phyloP scores from a whole-genome alignment of 2,113 vertebrate species.

The Mustelus asterias region DNA sequence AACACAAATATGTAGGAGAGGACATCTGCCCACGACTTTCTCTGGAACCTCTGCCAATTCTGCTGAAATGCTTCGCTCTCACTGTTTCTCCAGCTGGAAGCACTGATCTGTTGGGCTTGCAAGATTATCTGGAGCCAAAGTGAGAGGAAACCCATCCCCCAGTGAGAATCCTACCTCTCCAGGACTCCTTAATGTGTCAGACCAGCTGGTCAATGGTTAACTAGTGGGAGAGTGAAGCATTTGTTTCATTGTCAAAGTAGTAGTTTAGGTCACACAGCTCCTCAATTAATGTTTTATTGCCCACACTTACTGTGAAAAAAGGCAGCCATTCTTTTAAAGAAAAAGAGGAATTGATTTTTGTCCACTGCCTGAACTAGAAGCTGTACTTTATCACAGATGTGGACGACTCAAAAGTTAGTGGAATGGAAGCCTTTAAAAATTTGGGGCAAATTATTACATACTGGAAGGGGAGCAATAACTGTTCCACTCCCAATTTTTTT shows the following conservation, averaged over 20 bases:
- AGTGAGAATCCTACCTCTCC: not conserved
- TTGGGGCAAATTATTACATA: not conserved
- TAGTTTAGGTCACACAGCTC: not conserved
- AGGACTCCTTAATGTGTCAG: not conserved
- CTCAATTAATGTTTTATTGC: not conserved
- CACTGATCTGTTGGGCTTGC: not conserved
- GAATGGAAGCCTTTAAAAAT: not conserved
- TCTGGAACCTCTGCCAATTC: not conserved
- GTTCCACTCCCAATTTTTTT: not conserved
- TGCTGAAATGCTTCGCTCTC: not conserved
- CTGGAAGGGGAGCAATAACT: not conserved
- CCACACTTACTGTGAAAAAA: not conserved
- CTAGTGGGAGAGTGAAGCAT: not conserved
- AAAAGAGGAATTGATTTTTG: not conserved
- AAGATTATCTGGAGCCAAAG: not conserved
- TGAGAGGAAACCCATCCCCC: not conserved
- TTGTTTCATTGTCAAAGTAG: not conserved
- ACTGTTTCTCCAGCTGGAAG: not conserved
- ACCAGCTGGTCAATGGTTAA: not conserved
- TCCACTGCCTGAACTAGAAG: not conserved
- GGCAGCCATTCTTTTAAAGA: not conserved
- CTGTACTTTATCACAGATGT: not conserved
- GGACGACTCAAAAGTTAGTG: not conserved
- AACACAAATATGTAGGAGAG: not conserved
- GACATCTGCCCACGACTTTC: not conserved